phyloP scores from a whole-genome alignment of 2,888 invertebrate genomes.

The Laothoe populi region DNA sequence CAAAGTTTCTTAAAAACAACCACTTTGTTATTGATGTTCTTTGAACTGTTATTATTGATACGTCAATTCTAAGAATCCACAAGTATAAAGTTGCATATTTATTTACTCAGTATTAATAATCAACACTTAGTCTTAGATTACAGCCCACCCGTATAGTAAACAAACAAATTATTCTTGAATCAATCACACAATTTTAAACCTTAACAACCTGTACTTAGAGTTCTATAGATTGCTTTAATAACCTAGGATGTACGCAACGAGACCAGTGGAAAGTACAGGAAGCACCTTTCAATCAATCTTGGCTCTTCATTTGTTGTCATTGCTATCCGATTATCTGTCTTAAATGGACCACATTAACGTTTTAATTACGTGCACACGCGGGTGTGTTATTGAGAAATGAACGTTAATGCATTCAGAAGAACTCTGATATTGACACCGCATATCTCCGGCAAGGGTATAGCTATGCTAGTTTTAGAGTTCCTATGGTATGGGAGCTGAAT shows the following conservation, averaged over 20 bases:
- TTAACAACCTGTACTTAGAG: conserved; percentile 12
- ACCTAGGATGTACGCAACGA: conserved; percentile 26
- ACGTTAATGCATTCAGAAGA: conserved; percentile 22
- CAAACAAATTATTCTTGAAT: not conserved
- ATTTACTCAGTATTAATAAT: conserved; percentile 1
- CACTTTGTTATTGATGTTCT: not conserved
- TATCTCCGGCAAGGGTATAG: conserved; percentile 24
- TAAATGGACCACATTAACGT: not conserved
- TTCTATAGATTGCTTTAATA: conserved; percentile 11
- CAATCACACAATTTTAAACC: conserved; percentile 3
- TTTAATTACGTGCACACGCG: not conserved
- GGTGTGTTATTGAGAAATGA: conserved; percentile 7
- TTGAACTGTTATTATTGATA: not conserved
- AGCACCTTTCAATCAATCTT: conserved; percentile 57
- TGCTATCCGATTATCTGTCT: conserved; percentile 16
- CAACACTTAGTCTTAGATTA: conserved; percentile 17
- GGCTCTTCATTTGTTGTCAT: conserved; percentile 33
- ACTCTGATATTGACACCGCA: conserved; percentile 29
- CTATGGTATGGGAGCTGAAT: not conserved
- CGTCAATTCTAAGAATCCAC: not conserved
- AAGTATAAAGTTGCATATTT: conserved; percentile 1
- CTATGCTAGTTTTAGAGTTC: conserved; percentile 19
- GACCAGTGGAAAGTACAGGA: conserved; percentile 50
- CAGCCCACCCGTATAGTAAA: conserved; percentile 19
- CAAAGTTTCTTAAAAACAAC: not conserved